These are phyloP conservation scores for Reticulitermes lucifugus DNA, from an alignment of 2,888 invertebrate species.

Conservation along the genomic window DNA sequence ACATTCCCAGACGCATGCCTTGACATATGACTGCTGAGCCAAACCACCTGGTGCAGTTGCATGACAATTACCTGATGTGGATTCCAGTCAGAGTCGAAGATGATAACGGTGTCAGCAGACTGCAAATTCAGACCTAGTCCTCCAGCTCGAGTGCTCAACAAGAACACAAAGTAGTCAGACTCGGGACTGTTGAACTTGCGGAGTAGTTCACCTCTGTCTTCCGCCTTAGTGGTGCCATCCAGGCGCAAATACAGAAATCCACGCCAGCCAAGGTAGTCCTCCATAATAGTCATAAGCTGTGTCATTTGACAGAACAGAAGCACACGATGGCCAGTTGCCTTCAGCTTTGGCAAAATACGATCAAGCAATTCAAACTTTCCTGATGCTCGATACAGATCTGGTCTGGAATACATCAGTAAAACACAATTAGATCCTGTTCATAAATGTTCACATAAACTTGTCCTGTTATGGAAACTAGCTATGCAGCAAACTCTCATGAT, in stretches of 20 bases:
- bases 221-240: slow-evolving; percentile 73
- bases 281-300: slow-evolving; percentile 72
- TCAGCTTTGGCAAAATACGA: slow-evolving; percentile 72
- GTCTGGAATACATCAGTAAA: slow-evolving; percentile 56
- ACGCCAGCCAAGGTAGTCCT: slow-evolving; percentile 71
- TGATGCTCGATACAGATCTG: slow-evolving; percentile 69
- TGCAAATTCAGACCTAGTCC: slow-evolving; percentile 74
- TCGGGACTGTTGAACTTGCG: slow-evolving; percentile 65
- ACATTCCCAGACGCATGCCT: too few relatives aligned
- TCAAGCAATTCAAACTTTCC: slow-evolving; percentile 75
- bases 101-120: slow-evolving; percentile 75
- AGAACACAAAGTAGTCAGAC: slow-evolving; percentile 70
- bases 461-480: too few relatives aligned
- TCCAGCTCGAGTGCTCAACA: slow-evolving; percentile 72
- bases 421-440: neutral
- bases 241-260: slow-evolving; percentile 68
- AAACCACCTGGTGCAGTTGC: neutral
- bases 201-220: slow-evolving; percentile 71
- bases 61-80: slow-evolving; percentile 68
- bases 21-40: too few relatives aligned
- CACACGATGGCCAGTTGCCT: slow-evolving; percentile 68
- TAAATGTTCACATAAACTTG: neutral
- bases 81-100: slow-evolving; percentile 77
- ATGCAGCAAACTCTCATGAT: too few relatives aligned
- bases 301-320: slow-evolving; percentile 77